A percentile compares a stretch with the other conserved stretches of the same genome.
phyloP scores from a whole-genome alignment of 1,140 invertebrate species.

The Drosophila nebulosa region DNA sequence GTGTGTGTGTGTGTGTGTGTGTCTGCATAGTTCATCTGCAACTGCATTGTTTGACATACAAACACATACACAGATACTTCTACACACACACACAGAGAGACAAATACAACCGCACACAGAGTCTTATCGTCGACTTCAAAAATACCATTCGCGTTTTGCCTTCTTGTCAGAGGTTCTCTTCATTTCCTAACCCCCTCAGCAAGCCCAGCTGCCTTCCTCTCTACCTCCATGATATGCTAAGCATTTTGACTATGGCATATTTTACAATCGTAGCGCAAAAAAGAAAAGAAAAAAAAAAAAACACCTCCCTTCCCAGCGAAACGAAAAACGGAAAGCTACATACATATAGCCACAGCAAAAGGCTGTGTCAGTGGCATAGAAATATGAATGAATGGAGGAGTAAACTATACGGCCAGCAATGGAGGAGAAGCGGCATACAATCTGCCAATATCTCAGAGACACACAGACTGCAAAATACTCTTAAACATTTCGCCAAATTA shows the following conservation, averaged over 20 bases:
- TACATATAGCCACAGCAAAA: slow-evolving; percentile 16
- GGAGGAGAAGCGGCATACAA: not conserved
- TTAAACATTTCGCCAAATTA: too few species aligned
- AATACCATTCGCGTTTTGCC: slow-evolving; percentile 56
- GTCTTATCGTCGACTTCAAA: slow-evolving; percentile 46
- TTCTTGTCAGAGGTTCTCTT: slow-evolving; percentile 34
- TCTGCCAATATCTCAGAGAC: not conserved
- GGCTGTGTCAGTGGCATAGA: slow-evolving; percentile 29
- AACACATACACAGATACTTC: not conserved
- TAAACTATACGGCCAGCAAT: not conserved
- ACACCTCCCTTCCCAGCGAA: not conserved
- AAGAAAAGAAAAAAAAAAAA: slow-evolving; percentile 3
- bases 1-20: slow-evolving; percentile 21
- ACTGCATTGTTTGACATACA: slow-evolving; percentile 61
- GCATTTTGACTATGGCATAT: slow-evolving; percentile 61
- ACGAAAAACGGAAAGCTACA: not conserved
- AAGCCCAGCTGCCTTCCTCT: not conserved
- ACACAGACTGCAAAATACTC: not conserved
- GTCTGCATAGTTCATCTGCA: slow-evolving; percentile 56
- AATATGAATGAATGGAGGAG: slow-evolving; percentile 9
- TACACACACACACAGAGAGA: slow-evolving; percentile 9
- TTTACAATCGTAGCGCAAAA: slow-evolving; percentile 43
- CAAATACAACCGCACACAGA: not conserved
- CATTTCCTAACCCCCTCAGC: not conserved
- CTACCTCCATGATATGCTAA: slow-evolving; percentile 41